Evolutionary conservation across 2,113 vertebrate genomes (phyloP), one percentile per base, ranked within the genome.

Genomic region (Chrysochloris asiatica): DNA sequence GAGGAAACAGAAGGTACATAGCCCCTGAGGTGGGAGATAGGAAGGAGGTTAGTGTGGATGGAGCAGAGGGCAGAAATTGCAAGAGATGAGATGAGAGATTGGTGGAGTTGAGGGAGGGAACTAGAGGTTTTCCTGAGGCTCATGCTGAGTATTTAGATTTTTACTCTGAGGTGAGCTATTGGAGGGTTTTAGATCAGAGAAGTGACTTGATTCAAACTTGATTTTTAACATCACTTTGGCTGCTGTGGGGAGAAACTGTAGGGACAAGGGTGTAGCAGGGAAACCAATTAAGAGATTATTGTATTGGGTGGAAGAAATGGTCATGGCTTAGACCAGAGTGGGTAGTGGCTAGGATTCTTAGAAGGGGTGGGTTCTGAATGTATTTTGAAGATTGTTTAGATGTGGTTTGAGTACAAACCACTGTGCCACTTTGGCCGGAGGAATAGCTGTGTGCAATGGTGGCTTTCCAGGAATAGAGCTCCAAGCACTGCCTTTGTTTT

Each of bases 181-280:
- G 54, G 63, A 88, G 38, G 48, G n/a, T 85, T 93, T 61, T 87
- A 87, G 50, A 91, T 16, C 33, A 43, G 47, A 48, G 14, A 48
- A 48, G 36, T 36, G 22, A 61, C 33, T 8, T 88, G 50, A 71
- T 83, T 83, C 79, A 92, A 50, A 59, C 69, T 69, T 71, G 63
- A 84, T 56, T 90, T 90, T 87, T 79, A 45, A 48, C 8, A 47
- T 59, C 24, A 4, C 26, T 61, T 88, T 79, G 80, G 54, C 63
- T 86, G 45, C 56, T 69, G 3, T 76, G 5, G 71, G 52, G 63
- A 61, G 36, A 86, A 36, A 52, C 50, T 50, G 0, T 38, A 72
- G 33, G 26, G 30, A 8, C 2, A 59, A 48, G 26, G 41, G n/a
- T 10, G 33, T 59, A 41, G n/a, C 30, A 65, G 80, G 26, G 63